These are phyloP conservation scores for Pristionchus fissidentatus DNA, from an alignment of 2,888 invertebrate species.

Conservation along the genomic window DNA sequence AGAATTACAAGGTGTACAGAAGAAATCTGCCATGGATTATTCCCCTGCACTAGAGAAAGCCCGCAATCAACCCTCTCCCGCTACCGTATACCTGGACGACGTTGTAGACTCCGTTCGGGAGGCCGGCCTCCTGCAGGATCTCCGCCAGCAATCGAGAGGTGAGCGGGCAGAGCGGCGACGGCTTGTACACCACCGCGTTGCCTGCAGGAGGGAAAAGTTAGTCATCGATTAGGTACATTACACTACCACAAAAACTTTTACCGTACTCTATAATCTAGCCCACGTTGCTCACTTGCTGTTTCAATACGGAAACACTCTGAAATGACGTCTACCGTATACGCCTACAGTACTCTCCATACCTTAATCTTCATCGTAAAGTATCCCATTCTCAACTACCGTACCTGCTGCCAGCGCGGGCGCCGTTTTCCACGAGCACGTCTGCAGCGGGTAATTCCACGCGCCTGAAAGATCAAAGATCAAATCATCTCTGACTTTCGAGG, in stretches of 20 bases:
- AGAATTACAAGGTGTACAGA: no score
- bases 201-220: conserved; percentile 76
- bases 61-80: not conserved
- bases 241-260: not conserved
- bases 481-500: not conserved
- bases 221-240: not conserved
- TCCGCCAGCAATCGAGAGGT: conserved; percentile 79
- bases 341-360: not conserved
- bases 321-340: not conserved
- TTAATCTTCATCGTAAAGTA: not conserved
- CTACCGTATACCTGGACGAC: conserved; percentile 77
- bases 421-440: conserved; percentile 78
- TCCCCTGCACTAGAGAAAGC: not conserved
- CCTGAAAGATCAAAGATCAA: conserved; percentile 52
- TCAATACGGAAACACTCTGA: not conserved
- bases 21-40: not conserved
- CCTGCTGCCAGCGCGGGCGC: conserved; percentile 78
- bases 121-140: conserved; percentile 78
- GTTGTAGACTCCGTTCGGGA: conserved; percentile 79
- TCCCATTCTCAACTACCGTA: conserved; percentile 23
- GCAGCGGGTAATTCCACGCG: conserved; percentile 81
- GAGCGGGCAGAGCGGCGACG: conserved; percentile 79
- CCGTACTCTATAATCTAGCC: not conserved
- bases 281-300: not conserved
- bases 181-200: conserved; percentile 80